These are phyloP conservation scores for Parnassius orleans DNA, from an alignment of 2,888 invertebrate genomes.

Conservation along the genomic window DNA sequence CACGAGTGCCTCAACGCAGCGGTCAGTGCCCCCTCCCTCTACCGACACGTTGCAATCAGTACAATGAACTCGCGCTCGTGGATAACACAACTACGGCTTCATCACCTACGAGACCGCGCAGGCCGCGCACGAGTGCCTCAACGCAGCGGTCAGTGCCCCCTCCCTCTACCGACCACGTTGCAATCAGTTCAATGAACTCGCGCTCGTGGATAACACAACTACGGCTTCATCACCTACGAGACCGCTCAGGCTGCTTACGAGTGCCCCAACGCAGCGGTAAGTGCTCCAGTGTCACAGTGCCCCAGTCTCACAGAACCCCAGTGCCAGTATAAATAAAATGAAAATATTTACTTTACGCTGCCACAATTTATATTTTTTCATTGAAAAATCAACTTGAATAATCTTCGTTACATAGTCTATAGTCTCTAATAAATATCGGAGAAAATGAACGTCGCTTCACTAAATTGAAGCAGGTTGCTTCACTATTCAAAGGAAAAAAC, in stretches of 20 bases:
- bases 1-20: slow-evolving; percentile 84
- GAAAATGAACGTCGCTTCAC: too few species aligned
- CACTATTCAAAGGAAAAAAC: too few species aligned
- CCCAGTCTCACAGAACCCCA: too few species aligned
- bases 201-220: slow-evolving; percentile 83
- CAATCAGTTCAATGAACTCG: slow-evolving; percentile 50
- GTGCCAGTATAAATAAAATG: too few species aligned
- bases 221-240: slow-evolving; percentile 97
- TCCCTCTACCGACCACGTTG: slow-evolving; percentile 89
- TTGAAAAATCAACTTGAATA: too few species aligned
- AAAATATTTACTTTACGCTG: too few species aligned
- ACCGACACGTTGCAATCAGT: slow-evolving; percentile 35
- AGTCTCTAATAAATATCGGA: too few species aligned
- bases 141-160: slow-evolving; percentile 51
- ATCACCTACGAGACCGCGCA: slow-evolving; percentile 92
- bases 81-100: slow-evolving; percentile 92
- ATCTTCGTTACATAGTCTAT: too few species aligned
- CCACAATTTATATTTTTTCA: too few species aligned
- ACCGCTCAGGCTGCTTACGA: slow-evolving; percentile 87
- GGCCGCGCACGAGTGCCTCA: slow-evolving; percentile 81
- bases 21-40: slow-evolving; percentile 64
- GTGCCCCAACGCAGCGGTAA: slow-evolving; percentile 81
- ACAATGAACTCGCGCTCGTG: slow-evolving; percentile 62
- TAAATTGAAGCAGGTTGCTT: too few species aligned
- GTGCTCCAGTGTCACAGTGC: too few species aligned